Base-by-base conservation (phyloP, 2,797 vertebrate genomes). In the Danio albolineatus region DNA sequence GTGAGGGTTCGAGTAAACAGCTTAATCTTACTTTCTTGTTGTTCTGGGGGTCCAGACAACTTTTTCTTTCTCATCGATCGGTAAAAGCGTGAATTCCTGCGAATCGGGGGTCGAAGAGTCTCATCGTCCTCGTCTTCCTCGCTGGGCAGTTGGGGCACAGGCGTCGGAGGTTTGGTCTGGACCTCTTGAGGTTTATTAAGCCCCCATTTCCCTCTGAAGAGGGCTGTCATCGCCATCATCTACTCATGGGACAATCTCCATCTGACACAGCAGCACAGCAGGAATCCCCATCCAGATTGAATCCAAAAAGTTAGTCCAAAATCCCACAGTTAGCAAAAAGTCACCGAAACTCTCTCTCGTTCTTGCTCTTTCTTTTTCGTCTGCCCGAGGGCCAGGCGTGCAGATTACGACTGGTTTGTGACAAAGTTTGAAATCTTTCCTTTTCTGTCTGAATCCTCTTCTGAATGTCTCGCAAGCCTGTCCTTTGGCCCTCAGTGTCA, bases 31-130 rank as follows among this genome's bases (percentile, higher is more conserved):
- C 90, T 88, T 76, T 90, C 82, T 76, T 79, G 21, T 10, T 81
- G 85, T 4, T 90, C 87, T 10, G 88, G 71, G 4, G 85, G 54
- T 0, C n/a, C 13, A 6, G 66, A 8, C 6, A 16, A 48, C 82
- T 82, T 93, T 88, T 93, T 92, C 83, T 89, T 94, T 80, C 93
- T 92, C 92, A 94, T 93, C 12, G 92, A 93, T 0, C 91, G 83
- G 79, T 94, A 93, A 81, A 93, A 92, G 44, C 92, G 89, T 0
- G 93, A 94, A 85, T 94, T 93, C 56, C 93, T 90, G 17, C 89
- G 90, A 60, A 91, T 93, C 0, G 88, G 86, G 0, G 60, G 36
- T 41, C 44, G 6, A 67, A 89, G 49, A 83, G 85, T 43, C 10
- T 93, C 93, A 0, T 93, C 91, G 0, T 92, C 90, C 0, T 92